Evolutionary conservation across 92 coral and sea anemone species (phyloP).

Genomic region (Zoanthus solanderi): DNA sequence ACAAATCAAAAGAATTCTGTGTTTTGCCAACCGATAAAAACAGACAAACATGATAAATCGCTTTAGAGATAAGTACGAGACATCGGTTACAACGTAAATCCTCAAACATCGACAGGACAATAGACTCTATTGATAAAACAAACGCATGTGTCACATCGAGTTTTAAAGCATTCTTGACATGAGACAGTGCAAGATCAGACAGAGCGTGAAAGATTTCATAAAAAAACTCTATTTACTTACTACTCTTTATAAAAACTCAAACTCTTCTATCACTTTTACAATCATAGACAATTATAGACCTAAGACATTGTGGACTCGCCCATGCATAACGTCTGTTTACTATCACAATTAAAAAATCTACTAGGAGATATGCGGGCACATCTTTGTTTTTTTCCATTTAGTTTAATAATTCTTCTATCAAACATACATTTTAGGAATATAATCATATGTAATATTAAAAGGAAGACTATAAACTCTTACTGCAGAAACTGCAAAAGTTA

Average conservation of each 20-base stretch:
- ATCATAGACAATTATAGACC: background rate
- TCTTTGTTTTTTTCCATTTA: background rate
- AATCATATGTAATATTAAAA: background rate
- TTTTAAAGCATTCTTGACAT: background rate
- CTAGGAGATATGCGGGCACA: background rate
- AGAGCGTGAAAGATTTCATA: background rate
- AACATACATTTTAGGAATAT: background rate
- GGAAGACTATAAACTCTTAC: background rate
- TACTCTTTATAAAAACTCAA: background rate
- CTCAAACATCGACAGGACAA: background rate
- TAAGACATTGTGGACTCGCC: background rate
- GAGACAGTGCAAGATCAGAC: background rate
- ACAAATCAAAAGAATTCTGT: background rate
- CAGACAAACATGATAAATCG: background rate
- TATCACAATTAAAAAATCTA: background rate
- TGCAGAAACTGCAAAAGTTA: background rate
- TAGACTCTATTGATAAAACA: background rate
- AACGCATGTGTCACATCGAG: background rate
- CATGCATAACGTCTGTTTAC: conserved; percentile 3
- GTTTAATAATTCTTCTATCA: background rate
- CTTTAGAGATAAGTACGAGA: background rate
- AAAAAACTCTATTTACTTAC: background rate
- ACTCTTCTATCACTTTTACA: background rate
- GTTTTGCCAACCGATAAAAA: background rate
- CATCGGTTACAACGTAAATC: background rate